Percentiles rank a stretch among this genome's conserved stretches.
Evolutionary conservation across 2,888 invertebrate genomes (phyloP).

Genomic region (Crepidodera aurea): DNA sequence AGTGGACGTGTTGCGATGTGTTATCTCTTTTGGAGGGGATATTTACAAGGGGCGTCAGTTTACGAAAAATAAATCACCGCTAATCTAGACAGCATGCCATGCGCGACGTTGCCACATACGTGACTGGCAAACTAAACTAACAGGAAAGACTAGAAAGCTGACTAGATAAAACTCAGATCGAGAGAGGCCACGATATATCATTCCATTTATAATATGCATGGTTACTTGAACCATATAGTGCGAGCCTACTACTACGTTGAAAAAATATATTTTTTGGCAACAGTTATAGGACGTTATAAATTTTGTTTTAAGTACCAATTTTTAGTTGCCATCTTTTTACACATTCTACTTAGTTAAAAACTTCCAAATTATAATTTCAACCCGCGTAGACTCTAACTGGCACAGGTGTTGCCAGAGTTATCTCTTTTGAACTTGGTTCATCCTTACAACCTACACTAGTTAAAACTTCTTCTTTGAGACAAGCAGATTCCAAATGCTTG

Average conservation of each 20-base stretch:
- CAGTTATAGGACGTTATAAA: slow-evolving; percentile 5
- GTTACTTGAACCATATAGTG: slow-evolving; percentile 16
- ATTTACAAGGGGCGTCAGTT: slow-evolving; percentile 60
- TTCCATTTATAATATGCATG: slow-evolving; percentile 18
- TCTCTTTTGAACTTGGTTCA: slow-evolving; percentile 39
- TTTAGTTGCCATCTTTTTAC: neutral
- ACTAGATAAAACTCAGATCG: slow-evolving; percentile 46
- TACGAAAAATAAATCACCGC: slow-evolving; percentile 58
- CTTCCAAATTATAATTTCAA: slow-evolving; percentile 36
- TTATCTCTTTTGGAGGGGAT: slow-evolving; percentile 57
- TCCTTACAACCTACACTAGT: slow-evolving; percentile 44
- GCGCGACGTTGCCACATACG: slow-evolving; percentile 52
- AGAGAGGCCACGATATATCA: slow-evolving; percentile 35
- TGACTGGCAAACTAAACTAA: slow-evolving; percentile 52
- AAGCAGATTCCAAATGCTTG: slow-evolving; percentile 93
- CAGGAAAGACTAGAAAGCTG: slow-evolving; percentile 48
- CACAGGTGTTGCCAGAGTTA: slow-evolving; percentile 41
- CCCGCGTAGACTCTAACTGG: slow-evolving; percentile 54
- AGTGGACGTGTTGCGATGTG: slow-evolving; percentile 64
- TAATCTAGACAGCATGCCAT: slow-evolving; percentile 56
- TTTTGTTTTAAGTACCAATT: slow-evolving; percentile 1
- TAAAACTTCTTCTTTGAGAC: slow-evolving; percentile 70
- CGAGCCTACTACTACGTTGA: slow-evolving; percentile 16
- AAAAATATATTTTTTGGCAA: slow-evolving; percentile 30
- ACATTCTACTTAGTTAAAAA: slow-evolving; percentile 10